A percentile compares a stretch with the other conserved stretches of the same genome.
Evolutionary conservation across 2,113 vertebrate genomes (phyloP).

Genomic region (Macroglossus sobrinus): DNA sequence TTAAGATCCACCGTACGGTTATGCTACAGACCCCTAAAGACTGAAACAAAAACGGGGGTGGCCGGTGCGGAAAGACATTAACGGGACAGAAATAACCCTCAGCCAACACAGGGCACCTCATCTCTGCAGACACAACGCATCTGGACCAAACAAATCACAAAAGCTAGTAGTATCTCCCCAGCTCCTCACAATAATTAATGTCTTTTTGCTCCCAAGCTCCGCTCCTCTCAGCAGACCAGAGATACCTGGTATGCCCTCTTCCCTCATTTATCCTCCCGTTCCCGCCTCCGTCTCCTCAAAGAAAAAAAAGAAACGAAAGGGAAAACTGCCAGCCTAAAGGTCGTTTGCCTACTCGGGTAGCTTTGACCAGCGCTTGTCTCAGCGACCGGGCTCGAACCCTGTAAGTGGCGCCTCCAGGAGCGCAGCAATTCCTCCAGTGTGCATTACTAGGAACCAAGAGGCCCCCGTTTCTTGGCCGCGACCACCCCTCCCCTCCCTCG

Average conservation of each 20-base stretch:
- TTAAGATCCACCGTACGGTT: neutral
- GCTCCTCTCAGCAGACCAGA: neutral
- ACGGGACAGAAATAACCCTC: neutral
- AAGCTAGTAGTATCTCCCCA: neutral
- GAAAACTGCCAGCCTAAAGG: conserved; percentile 58
- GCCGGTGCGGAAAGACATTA: neutral
- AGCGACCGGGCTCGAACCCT: neutral
- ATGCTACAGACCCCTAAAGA: neutral
- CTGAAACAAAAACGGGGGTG: neutral
- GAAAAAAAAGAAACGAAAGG: neutral
- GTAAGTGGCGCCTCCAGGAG: neutral
- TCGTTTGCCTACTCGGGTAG: conserved; percentile 1
- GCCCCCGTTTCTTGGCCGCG: neutral
- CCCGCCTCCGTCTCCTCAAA: neutral
- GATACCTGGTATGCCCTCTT: neutral
- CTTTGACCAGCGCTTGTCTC: neutral
- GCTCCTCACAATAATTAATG: neutral
- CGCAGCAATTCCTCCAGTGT: neutral
- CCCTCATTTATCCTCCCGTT: too few species aligned
- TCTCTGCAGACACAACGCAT: conserved; percentile 17
- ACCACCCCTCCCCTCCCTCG: neutral
- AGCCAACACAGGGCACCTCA: neutral
- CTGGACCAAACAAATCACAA: neutral
- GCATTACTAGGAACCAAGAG: neutral
- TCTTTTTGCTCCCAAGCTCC: neutral